Evolutionary conservation across 2,888 invertebrate genomes (phyloP), one percentile per base, ranked within the genome.

Genomic region (Venustoraphidia nigricollis): DNA sequence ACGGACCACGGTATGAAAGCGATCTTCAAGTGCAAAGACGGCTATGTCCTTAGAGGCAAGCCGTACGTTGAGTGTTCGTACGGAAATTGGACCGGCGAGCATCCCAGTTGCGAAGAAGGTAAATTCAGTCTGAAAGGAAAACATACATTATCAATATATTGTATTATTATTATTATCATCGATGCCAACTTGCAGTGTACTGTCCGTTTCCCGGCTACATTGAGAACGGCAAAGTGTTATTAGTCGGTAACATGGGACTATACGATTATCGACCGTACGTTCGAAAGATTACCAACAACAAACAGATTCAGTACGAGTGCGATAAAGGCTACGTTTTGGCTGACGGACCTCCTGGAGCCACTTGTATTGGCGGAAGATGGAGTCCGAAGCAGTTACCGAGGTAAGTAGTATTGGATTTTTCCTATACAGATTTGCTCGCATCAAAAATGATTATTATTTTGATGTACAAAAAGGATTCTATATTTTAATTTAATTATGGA

Each of bases 1-100:
- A 92, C 92, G n/a, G 90, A 92, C 53, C 97, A 98, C 61, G 93
- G 94, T 0, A 92, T 93, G 85, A 83, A 83, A 60, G 97, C 97
- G 0, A 73, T 87, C 34, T 97, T 92, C 65, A 81, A 85, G 54
- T 97, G 97, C 62, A 87, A 90, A 59, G 94, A 96, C 59, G 97
- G 97, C 0, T 97, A 76, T 62, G 79, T 81, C 51, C 67, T 95
- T n/a, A 76, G 79, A 39, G 91, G 78, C 40, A 68, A 68, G 46
- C 68, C 70, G 42, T 78, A 84, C 1, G 80, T 91, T 4, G 83
- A 87, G 49, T 98, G 98, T 59, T 83, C 87, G 0, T 96, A 88
- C 64, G 98, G 98, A 0, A 84, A 88, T 57, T 98, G 97, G 98
- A 85, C 82, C 4, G 92, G 92, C 0, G 85, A 86, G 48, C 76